Conservation (phyloP, 1,140 invertebrate genomes). For the Halictus rubicundus region DNA sequence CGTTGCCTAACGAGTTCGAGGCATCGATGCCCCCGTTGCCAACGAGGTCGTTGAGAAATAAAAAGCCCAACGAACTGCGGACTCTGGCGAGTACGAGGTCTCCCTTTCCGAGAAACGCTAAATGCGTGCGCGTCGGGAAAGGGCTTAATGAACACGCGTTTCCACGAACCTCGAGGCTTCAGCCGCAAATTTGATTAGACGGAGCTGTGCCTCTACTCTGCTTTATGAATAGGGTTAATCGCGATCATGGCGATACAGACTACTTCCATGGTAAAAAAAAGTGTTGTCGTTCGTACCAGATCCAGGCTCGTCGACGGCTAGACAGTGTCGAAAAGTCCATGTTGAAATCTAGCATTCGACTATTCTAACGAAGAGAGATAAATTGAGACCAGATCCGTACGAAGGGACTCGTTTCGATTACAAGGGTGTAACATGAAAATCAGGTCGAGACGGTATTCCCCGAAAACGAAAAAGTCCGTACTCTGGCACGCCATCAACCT, state of each 20-base stretch:
- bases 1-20: constrained; percentile 6
- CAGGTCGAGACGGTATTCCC: no score
- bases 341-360: no score
- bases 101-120: constrained; percentile 28
- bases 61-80: constrained; percentile 2
- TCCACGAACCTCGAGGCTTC: constrained; percentile 50
- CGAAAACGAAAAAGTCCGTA: neutral
- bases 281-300: no score
- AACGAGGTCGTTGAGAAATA: constrained; percentile 5
- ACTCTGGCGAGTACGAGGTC: neutral
- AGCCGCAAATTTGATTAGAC: neutral
- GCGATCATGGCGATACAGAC: no score
- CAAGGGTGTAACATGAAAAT: no score
- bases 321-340: no score
- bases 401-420: no score
- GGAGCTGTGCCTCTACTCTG: constrained; percentile 21
- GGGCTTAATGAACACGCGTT: constrained; percentile 53
- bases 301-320: no score
- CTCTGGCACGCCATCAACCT: constrained; percentile 43
- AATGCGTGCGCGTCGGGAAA: constrained; percentile 18
- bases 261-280: no score
- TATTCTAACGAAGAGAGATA: no score
- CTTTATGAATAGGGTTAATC: no score
- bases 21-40: constrained; percentile 1
- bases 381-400: no score